Conservation (phyloP, 1,140 invertebrate genomes). For the Hylyphantes graminicola region DNA sequence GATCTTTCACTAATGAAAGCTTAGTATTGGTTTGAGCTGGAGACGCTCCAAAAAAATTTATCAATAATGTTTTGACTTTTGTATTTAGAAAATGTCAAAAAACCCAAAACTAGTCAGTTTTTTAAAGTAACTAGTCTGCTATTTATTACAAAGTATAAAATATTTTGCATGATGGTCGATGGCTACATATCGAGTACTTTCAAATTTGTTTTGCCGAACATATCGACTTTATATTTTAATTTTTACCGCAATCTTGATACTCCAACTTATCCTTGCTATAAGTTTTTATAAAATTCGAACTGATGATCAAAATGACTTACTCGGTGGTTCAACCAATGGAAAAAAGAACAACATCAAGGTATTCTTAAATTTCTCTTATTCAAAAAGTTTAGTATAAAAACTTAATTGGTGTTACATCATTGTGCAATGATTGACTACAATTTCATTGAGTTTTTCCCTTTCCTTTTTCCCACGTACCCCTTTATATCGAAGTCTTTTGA, state of each 20-base stretch:
- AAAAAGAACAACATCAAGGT: slow-evolving; percentile 36
- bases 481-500: no score
- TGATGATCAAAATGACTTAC: slow-evolving; percentile 34
- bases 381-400: no score
- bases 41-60: neutral
- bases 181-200: slow-evolving; percentile 58
- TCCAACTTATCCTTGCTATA: slow-evolving; percentile 53
- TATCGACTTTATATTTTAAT: slow-evolving; percentile 53
- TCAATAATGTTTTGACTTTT: slow-evolving; percentile 39
- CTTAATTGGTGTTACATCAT: no score
- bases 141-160: slow-evolving; percentile 1
- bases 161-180: slow-evolving; percentile 57
- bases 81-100: neutral
- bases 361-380: no score
- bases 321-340: neutral
- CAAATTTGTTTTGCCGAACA: slow-evolving; percentile 52
- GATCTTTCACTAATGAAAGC: no score
- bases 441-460: no score
- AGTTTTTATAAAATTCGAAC: slow-evolving; percentile 54
- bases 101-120: slow-evolving; percentile 10
- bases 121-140: slow-evolving; percentile 5
- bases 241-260: slow-evolving; percentile 47
- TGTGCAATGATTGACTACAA: no score
- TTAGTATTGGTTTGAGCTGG: no score
- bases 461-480: no score